Evolutionary conservation across 2,888 invertebrate species (phyloP).

Genomic region (Stenurella melanura): DNA sequence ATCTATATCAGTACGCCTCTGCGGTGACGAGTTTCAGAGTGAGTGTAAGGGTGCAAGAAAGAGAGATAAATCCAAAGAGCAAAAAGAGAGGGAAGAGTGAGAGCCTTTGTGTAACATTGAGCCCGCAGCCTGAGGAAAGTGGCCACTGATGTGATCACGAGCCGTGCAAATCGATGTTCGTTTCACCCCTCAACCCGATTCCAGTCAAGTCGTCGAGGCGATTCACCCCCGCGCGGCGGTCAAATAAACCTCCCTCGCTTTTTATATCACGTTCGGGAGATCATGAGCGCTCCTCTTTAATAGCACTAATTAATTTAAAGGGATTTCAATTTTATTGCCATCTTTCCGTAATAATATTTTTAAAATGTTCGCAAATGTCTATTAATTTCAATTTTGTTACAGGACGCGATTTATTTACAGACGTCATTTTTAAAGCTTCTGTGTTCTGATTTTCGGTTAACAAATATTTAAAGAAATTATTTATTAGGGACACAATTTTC

Average conservation of each 20-base stretch:
- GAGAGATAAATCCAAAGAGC: constrained; percentile 41
- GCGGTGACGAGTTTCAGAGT: constrained; percentile 1
- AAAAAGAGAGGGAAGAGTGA: constrained; percentile 50
- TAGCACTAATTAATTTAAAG: constrained; percentile 63
- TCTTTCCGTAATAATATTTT: constrained; percentile 32
- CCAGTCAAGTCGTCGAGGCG: constrained; percentile 38
- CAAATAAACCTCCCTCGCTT: constrained; percentile 61
- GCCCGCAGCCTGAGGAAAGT: constrained; percentile 69
- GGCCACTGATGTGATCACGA: constrained; percentile 72
- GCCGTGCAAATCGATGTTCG: constrained; percentile 73
- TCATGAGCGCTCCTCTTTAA: constrained; percentile 58
- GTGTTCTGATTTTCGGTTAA: no score
- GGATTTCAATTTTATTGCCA: constrained; percentile 51
- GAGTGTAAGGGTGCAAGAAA: constrained; percentile 40
- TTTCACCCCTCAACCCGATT: constrained; percentile 65
- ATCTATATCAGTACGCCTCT: constrained; percentile 1
- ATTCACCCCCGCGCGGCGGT: constrained; percentile 45
- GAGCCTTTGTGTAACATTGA: constrained; percentile 68
- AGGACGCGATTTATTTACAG: no score
- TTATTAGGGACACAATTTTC: no score
- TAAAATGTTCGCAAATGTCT: constrained; percentile 5
- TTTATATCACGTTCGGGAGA: constrained; percentile 61
- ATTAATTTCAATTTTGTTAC: constrained; percentile 10
- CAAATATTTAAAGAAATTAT: no score
- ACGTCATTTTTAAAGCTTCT: no score